These are phyloP conservation scores for Rhinichthys klamathensis DNA, from an alignment of 2,113 vertebrate genomes.

Conservation along the genomic window DNA sequence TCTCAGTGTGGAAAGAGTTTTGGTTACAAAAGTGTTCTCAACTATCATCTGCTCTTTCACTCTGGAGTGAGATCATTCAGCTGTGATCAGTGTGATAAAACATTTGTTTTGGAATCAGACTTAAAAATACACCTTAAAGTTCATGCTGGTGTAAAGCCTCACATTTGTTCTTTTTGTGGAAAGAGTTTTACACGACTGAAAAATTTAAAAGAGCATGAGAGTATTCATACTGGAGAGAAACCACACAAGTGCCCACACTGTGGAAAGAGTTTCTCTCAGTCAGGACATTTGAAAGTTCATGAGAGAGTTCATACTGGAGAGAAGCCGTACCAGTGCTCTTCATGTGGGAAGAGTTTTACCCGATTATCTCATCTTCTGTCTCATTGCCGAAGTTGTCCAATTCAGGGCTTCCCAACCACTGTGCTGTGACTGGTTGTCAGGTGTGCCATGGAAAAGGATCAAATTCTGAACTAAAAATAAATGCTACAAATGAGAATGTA, in stretches of 20 bases:
- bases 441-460: no score
- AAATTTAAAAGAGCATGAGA: no score
- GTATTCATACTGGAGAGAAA: not conserved
- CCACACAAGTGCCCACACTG: not conserved
- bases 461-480: no score
- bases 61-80: not conserved
- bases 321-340: not conserved
- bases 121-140: slow-evolving; percentile 25
- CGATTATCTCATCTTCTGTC: no score
- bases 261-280: not conserved
- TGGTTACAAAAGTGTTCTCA: not conserved
- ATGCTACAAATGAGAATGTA: no score
- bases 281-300: not conserved
- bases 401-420: no score
- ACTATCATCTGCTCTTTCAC: not conserved
- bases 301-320: not conserved
- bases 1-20: not conserved
- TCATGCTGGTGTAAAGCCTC: not conserved
- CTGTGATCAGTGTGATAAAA: slow-evolving; percentile 24
- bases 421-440: no score
- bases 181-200: no score
- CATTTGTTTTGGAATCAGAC: slow-evolving; percentile 2
- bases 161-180: no score
- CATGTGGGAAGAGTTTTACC: not conserved
- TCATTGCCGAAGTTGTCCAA: no score